phyloP scores from a whole-genome alignment of 2,888 invertebrate species.

The Caradrina kadenii region DNA sequence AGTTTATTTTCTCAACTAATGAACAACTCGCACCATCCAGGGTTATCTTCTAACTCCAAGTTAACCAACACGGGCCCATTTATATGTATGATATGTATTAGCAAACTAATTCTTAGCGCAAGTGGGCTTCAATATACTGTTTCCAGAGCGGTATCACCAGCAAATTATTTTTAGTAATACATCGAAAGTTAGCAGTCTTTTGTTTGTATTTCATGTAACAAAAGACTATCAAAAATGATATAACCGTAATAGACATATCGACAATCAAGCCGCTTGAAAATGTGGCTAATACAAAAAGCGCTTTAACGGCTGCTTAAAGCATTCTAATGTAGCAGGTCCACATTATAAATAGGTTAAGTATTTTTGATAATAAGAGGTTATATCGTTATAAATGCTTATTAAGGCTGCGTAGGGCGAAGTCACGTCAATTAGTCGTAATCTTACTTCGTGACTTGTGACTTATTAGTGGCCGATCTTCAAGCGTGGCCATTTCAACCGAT shows the following conservation, averaged over 20 bases:
- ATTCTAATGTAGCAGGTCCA: slow-evolving; percentile 66
- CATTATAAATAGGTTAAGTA: slow-evolving; percentile 87
- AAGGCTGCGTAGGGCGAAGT: slow-evolving; percentile 82
- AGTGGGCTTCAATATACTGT: slow-evolving; percentile 19
- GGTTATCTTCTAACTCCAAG: too few relatives aligned
- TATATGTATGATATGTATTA: too few relatives aligned
- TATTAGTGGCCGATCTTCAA: slow-evolving; percentile 86
- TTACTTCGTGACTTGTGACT: slow-evolving; percentile 88
- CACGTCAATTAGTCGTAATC: slow-evolving; percentile 87
- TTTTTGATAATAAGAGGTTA: slow-evolving; percentile 87
- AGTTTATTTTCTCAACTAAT: slow-evolving; percentile 6
- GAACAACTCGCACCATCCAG: too few relatives aligned
- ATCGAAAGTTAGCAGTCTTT: slow-evolving; percentile 1
- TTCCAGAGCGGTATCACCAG: slow-evolving; percentile 1
- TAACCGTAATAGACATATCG: slow-evolving; percentile 26
- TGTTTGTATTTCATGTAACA: background rate
- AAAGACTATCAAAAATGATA: slow-evolving; percentile 34
- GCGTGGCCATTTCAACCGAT: slow-evolving; percentile 74
- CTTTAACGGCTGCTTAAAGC: slow-evolving; percentile 51
- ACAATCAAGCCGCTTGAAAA: slow-evolving; percentile 31
- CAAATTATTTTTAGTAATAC: slow-evolving; percentile 19
- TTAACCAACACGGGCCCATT: too few relatives aligned
- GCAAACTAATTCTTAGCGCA: too few relatives aligned
- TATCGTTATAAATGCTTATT: slow-evolving; percentile 88
- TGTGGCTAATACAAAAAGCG: slow-evolving; percentile 47